These are phyloP conservation scores for Andrena trimmerana DNA, from an alignment of 2,888 invertebrate genomes.

Conservation along the genomic window DNA sequence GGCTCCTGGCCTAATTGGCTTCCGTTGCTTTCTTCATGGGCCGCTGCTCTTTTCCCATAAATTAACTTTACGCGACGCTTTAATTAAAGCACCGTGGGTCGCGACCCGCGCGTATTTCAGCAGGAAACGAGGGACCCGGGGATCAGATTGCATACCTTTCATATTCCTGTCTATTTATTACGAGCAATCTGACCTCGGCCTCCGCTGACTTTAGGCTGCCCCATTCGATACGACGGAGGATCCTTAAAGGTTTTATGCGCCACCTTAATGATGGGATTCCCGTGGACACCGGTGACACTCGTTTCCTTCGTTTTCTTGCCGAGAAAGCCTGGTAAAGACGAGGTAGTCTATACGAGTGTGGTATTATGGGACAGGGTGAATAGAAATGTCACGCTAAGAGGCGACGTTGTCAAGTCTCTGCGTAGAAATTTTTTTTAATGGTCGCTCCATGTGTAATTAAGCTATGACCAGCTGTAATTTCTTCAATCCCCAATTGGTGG, in stretches of 20 bases:
- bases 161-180: conserved; percentile 55
- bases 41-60: conserved; percentile 72
- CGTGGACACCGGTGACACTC: not conserved
- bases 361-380: not conserved
- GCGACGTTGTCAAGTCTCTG: not conserved
- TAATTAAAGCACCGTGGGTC: conserved; percentile 72
- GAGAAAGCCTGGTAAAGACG: not conserved
- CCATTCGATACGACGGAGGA: not conserved
- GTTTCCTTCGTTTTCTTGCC: not conserved
- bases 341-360: not conserved
- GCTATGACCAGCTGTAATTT: not conserved
- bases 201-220: not conserved
- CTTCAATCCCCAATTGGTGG: not conserved
- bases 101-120: conserved; percentile 61
- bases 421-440: not conserved
- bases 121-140: conserved; percentile 45
- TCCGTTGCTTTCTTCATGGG: conserved; percentile 73
- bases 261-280: conserved; percentile 8
- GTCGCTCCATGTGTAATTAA: not conserved
- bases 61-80: conserved; percentile 74
- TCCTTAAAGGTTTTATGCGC: conserved; percentile 12
- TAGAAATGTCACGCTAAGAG: not conserved
- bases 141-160: conserved; percentile 20
- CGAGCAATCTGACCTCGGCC: not conserved
- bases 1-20: conserved; percentile 78